phyloP scores from a whole-genome alignment of 2,797 vertebrate genomes.

The Emydoidea blandingii region DNA sequence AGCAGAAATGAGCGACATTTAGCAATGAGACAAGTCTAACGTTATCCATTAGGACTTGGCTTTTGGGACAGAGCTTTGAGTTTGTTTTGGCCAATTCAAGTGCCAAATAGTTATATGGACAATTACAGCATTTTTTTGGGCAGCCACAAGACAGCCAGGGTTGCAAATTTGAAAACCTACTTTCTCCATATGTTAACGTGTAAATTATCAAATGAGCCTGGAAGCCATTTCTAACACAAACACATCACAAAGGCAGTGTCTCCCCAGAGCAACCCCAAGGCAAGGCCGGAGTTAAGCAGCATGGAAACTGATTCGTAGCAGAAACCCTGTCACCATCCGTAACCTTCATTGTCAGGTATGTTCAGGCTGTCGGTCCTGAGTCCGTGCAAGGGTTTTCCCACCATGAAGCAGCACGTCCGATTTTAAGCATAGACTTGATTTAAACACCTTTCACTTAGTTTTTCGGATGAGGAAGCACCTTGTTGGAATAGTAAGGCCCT shows the following conservation, averaged over 20 bases:
- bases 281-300: background rate
- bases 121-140: background rate
- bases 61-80: background rate
- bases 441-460: background rate
- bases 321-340: background rate
- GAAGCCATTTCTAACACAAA: background rate
- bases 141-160: background rate
- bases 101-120: background rate
- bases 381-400: background rate
- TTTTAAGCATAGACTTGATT: background rate
- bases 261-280: background rate
- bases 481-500: background rate
- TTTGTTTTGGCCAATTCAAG: background rate
- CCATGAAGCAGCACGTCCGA: background rate
- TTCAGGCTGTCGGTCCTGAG: background rate
- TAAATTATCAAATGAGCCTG: background rate
- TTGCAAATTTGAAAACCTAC: constrained; percentile 19
- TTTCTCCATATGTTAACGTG: constrained; percentile 63
- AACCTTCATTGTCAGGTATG: background rate
- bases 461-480: background rate
- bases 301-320: background rate
- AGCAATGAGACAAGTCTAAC: background rate
- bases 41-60: background rate
- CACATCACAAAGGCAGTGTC: background rate
- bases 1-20: constrained; percentile 38